These are phyloP conservation scores for Peromyscus melanophrys DNA, from an alignment of 2,797 vertebrate species.

Conservation along the genomic window DNA sequence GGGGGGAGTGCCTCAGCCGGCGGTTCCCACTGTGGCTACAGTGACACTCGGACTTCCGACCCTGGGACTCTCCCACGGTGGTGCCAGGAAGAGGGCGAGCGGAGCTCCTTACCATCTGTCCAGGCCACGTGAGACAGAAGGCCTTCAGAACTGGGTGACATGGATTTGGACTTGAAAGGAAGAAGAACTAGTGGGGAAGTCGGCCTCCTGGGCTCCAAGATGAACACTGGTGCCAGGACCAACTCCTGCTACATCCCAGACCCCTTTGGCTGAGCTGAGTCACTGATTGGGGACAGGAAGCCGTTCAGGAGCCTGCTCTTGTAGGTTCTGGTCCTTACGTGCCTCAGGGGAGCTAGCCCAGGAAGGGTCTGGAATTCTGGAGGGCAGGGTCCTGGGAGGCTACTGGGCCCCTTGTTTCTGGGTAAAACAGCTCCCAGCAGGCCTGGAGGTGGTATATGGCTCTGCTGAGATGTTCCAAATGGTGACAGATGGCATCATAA, in stretches of 20 bases:
- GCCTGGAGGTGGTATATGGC: neutral
- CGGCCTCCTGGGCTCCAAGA: neutral
- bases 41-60: neutral
- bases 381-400: neutral
- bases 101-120: neutral
- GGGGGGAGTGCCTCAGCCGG: neutral
- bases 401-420: neutral
- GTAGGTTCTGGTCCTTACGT: neutral
- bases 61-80: neutral
- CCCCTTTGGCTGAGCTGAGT: neutral
- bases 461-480: slow-evolving; percentile 36
- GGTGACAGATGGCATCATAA: slow-evolving; percentile 72
- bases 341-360: neutral
- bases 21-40: neutral
- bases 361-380: neutral
- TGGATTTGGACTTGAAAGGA: neutral
- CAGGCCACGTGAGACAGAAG: neutral
- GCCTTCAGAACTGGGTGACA: neutral
- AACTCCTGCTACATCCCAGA: neutral
- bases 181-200: too few relatives aligned
- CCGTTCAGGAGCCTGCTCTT: neutral
- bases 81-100: neutral
- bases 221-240: neutral
- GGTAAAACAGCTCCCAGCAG: slow-evolving; percentile 51
- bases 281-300: neutral